Conservation (phyloP, 2,797 vertebrate genomes). For the Lacerta agilis region DNA sequence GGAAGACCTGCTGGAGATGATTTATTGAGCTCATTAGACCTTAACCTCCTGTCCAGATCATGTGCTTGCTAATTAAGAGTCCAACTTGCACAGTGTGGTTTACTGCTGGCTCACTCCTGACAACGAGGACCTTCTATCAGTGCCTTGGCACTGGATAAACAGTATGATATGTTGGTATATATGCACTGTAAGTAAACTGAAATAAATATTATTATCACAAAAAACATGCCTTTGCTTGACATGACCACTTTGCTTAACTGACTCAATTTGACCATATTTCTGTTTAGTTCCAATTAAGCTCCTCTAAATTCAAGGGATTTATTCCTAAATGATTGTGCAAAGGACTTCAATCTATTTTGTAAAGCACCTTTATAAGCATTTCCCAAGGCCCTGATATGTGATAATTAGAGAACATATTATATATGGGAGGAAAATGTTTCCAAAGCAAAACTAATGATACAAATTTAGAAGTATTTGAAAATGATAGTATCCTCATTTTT, state of each 20-base stretch:
- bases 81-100: background rate
- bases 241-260: background rate
- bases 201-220: background rate
- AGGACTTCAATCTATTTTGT: background rate
- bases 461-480: background rate
- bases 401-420: background rate
- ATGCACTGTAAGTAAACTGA: background rate
- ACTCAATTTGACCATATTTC: background rate
- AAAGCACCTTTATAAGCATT: background rate
- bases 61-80: background rate
- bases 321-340: background rate
- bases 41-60: no score
- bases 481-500: background rate
- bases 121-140: background rate
- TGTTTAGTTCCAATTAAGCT: background rate
- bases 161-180: background rate
- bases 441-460: background rate
- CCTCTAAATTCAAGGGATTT: background rate
- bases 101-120: background rate
- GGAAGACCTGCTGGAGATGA: no score
- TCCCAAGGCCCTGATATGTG: no score
- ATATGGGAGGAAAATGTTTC: background rate
- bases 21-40: no score
- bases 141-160: background rate
- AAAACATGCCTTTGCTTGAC: background rate